Evolutionary conservation across 2,888 invertebrate genomes (phyloP).

Genomic region (Diachrysia chrysitis): DNA sequence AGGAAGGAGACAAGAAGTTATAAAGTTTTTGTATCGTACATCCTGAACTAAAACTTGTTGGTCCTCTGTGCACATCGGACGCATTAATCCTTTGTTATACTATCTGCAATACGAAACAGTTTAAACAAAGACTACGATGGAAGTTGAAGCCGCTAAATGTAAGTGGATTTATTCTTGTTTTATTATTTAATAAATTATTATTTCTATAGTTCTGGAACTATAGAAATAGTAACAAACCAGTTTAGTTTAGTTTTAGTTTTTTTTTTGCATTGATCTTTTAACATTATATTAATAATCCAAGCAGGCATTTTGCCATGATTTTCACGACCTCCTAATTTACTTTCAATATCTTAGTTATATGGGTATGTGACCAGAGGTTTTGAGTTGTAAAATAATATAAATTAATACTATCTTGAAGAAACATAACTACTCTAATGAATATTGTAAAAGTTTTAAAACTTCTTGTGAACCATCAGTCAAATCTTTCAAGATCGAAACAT

Average conservation of each 20-base stretch:
- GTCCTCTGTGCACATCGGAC: slow-evolving; percentile 69
- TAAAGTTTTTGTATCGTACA: slow-evolving; percentile 63
- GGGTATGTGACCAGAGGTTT: too few species aligned
- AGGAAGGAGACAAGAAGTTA: slow-evolving; percentile 59
- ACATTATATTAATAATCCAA: too few species aligned
- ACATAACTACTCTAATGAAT: too few species aligned
- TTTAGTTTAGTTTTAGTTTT: too few species aligned
- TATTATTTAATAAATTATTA: slow-evolving; percentile 12
- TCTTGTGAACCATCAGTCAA: too few species aligned
- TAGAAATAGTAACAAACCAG: too few species aligned
- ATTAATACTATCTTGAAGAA: too few species aligned
- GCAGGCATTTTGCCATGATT: not conserved
- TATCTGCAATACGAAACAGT: slow-evolving; percentile 51
- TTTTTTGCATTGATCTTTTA: too few species aligned
- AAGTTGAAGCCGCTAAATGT: slow-evolving; percentile 83
- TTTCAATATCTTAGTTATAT: too few species aligned
- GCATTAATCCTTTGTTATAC: slow-evolving; percentile 55
- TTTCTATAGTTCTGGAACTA: not conserved
- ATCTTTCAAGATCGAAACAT: too few species aligned
- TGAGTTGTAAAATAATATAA: too few species aligned
- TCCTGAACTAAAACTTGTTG: slow-evolving; percentile 64
- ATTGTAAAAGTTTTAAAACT: too few species aligned
- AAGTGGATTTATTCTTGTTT: slow-evolving; percentile 63
- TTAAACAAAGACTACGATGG: slow-evolving; percentile 72
- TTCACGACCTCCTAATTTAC: not conserved